Percentiles rank a stretch among this genome's conserved stretches.
phyloP scores from a whole-genome alignment of 2,797 vertebrate species.

The Lacerta viridis region DNA sequence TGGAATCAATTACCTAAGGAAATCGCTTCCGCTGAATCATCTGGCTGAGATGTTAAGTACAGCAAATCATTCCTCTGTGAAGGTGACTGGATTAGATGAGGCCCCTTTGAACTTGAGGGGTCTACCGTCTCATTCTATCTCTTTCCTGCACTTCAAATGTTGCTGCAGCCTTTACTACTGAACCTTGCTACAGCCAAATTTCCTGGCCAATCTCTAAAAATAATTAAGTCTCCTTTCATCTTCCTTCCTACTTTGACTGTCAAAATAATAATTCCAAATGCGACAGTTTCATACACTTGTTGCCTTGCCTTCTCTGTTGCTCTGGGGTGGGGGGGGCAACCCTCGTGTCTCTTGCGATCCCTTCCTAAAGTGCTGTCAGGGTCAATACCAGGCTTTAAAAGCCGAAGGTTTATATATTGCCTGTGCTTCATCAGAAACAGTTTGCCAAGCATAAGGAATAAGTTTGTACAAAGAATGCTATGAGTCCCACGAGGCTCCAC shows the following conservation, averaged over 20 bases:
- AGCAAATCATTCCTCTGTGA: slow-evolving; percentile 8
- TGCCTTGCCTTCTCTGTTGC: background rate
- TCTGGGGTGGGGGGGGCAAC: background rate
- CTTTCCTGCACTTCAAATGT: background rate
- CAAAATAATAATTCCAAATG: slow-evolving; percentile 1
- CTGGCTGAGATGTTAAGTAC: background rate
- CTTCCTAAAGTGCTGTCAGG: slow-evolving; percentile 18
- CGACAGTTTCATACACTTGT: background rate
- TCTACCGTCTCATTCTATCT: background rate
- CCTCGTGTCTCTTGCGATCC: background rate
- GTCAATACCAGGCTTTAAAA: slow-evolving; percentile 6
- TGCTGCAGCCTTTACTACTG: slow-evolving; percentile 19
- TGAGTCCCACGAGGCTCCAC: slow-evolving; percentile 1
- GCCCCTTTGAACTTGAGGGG: slow-evolving; percentile 18
- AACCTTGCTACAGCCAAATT: slow-evolving; percentile 1
- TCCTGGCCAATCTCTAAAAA: slow-evolving; percentile 19
- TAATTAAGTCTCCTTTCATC: background rate
- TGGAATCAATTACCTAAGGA: slow-evolving; percentile 7
- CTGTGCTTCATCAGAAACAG: background rate
- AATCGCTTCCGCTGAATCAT: background rate
- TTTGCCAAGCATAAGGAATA: background rate
- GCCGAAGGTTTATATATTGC: slow-evolving; percentile 18
- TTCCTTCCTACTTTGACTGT: background rate
- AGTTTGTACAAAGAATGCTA: background rate
- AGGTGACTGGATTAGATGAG: slow-evolving; percentile 22